Conservation (phyloP, 2,888 invertebrate genomes). For the Melinaea marsaeus region DNA sequence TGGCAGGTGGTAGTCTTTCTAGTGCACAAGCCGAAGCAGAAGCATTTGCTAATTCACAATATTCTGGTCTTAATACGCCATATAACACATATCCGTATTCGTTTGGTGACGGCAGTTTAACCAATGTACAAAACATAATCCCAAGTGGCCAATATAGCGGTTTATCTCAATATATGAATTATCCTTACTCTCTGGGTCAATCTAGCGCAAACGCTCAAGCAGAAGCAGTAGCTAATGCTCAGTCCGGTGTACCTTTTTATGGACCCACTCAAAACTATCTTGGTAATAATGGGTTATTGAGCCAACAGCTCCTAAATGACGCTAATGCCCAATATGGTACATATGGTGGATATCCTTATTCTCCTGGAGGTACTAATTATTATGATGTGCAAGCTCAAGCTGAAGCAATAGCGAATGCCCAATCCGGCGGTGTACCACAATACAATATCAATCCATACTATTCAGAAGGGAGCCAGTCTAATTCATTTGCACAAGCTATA, state of each 20-base stretch:
- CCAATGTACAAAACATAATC: not conserved
- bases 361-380: conserved; percentile 12
- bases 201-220: conserved; percentile 14
- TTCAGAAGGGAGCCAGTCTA: not conserved
- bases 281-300: not conserved
- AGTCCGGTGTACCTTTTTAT: not conserved
- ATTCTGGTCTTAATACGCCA: not conserved
- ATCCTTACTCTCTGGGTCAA: conserved; percentile 7
- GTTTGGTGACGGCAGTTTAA: not conserved
- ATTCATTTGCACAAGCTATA: conserved; percentile 13
- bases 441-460: conserved; percentile 17
- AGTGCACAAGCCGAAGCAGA: conserved; percentile 14
- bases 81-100: conserved; percentile 1
- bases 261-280: not conserved
- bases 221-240: conserved; percentile 6
- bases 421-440: conserved; percentile 7
- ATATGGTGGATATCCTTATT: conserved; percentile 9
- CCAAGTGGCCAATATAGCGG: not conserved
- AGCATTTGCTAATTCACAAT: conserved; percentile 17
- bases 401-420: conserved; percentile 21
- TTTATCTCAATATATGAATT: not conserved
- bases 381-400: conserved; percentile 23
- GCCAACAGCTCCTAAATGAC: not conserved
- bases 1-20: conserved; percentile 5
- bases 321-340: conserved; percentile 5